Percentiles rank a stretch among this genome's conserved stretches.
Conservation (phyloP, 2,797 vertebrate genomes). For the Artibeus jamaicensis region DNA sequence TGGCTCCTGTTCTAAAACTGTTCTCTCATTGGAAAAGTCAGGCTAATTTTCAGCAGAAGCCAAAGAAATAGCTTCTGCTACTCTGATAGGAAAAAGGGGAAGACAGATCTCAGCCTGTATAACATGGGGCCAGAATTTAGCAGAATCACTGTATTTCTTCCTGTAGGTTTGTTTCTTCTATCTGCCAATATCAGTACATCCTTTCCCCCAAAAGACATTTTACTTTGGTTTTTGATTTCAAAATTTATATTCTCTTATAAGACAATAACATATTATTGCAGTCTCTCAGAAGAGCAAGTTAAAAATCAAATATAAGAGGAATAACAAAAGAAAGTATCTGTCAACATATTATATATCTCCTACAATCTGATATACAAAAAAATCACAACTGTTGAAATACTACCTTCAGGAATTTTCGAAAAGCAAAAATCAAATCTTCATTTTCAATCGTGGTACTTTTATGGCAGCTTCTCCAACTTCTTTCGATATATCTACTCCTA, state of each 20-base stretch:
- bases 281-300: constrained; percentile 14
- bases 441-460: constrained; percentile 85
- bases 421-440: constrained; percentile 72
- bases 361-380: constrained; percentile 32
- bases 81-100: background rate
- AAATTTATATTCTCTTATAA: background rate
- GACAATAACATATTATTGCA: background rate
- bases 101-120: background rate
- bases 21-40: constrained; percentile 1
- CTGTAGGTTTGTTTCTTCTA: background rate
- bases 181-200: background rate
- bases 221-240: background rate
- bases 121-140: background rate
- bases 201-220: background rate
- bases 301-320: background rate
- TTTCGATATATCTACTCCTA: constrained; percentile 91
- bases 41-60: background rate
- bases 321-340: constrained; percentile 18
- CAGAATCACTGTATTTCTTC: background rate
- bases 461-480: constrained; percentile 90
- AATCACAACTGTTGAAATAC: constrained; percentile 17
- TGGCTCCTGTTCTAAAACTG: background rate
- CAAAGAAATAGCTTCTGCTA: background rate
- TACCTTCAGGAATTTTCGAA: constrained; percentile 33
- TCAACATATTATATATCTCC: background rate